Percentiles rank a stretch among this genome's conserved stretches.
Conservation (phyloP, 92 coral and sea anemone genomes). For the Paragorgia papillata region DNA sequence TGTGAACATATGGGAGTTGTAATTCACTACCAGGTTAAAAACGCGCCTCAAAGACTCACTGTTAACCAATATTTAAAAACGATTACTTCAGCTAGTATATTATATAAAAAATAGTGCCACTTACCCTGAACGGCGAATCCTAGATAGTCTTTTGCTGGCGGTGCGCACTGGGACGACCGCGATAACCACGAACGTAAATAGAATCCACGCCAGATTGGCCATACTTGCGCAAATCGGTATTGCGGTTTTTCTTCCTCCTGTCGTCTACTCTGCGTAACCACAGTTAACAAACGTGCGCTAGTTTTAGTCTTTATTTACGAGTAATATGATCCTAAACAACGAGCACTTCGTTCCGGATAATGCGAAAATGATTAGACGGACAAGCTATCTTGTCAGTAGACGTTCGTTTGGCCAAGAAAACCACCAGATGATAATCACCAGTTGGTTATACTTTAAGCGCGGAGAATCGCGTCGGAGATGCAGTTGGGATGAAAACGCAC, state of each 20-base stretch:
- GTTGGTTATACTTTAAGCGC: too few relatives aligned
- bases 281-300: not conserved
- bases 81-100: not conserved
- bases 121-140: conserved; percentile 31
- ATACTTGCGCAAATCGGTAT: conserved; percentile 18
- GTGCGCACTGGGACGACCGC: not conserved
- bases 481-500: too few relatives aligned
- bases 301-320: conserved; percentile 1
- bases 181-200: conserved; percentile 16
- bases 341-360: too few relatives aligned
- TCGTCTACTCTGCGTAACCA: not conserved
- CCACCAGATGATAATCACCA: too few relatives aligned
- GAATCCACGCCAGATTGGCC: conserved; percentile 1
- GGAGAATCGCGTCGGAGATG: too few relatives aligned
- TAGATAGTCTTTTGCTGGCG: not conserved
- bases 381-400: too few relatives aligned
- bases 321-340: conserved; percentile 13
- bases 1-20: conserved; percentile 28
- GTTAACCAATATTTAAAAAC: not conserved
- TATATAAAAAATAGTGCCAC: not conserved
- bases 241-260: not conserved
- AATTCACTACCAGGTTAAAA: not conserved
- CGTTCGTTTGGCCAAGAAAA: too few relatives aligned
- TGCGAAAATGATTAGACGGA: too few relatives aligned
- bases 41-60: not conserved